Evolutionary conservation across 64 coral and sea anemone genomes (phyloP).

Genomic region (Porites australiensis): DNA sequence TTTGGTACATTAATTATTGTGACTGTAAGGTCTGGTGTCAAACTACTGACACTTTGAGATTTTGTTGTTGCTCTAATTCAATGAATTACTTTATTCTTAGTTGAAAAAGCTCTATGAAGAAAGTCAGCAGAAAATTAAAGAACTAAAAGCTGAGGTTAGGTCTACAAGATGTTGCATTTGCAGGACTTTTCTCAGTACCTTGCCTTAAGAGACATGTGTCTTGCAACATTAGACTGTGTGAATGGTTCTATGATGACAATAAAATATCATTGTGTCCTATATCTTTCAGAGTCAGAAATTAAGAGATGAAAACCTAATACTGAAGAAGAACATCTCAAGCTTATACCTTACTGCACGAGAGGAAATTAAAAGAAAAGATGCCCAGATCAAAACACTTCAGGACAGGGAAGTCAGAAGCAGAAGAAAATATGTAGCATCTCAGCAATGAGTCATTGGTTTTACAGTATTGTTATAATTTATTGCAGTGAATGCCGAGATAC

Average conservation of each 20-base stretch:
- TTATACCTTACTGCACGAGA: conserved; percentile 91
- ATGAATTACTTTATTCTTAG: conserved; percentile 52
- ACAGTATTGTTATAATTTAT: neutral
- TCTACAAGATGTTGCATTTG: no score
- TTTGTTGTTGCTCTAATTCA: neutral
- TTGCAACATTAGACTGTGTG: no score
- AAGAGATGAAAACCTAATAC: conserved; percentile 88
- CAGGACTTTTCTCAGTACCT: neutral
- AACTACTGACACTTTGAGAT: neutral
- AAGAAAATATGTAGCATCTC: conserved; percentile 26
- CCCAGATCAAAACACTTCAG: conserved; percentile 77
- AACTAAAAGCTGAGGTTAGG: conserved; percentile 82
- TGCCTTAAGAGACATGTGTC: neutral
- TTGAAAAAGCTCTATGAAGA: conserved; percentile 87
- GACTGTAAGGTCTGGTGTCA: neutral
- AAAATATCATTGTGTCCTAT: neutral
- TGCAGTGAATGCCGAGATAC: no score
- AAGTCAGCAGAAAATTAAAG: conserved; percentile 63
- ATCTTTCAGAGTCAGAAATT: conserved; percentile 67
- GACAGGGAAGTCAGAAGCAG: conserved; percentile 79
- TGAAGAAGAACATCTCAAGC: conserved; percentile 96
- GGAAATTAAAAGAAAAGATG: conserved; percentile 93
- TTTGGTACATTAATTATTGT: neutral
- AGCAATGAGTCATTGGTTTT: neutral
- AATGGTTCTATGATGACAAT: no score